A percentile compares a stretch with the other conserved stretches of the same genome.
Conservation (phyloP, 1,140 invertebrate species). For the Drosophila mauritiana region DNA sequence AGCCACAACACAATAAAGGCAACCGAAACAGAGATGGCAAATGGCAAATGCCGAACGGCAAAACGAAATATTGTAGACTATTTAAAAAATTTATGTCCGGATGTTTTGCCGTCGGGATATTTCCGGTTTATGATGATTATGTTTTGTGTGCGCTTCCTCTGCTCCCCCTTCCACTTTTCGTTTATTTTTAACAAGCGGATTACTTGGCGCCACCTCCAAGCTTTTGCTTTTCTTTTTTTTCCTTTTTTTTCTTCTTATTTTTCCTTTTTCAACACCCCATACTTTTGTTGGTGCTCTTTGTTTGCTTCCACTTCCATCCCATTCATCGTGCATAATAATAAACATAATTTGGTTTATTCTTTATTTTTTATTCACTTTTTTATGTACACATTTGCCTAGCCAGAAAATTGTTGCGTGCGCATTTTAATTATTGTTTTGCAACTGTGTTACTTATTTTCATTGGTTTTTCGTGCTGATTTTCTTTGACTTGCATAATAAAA, state of each 20-base stretch:
- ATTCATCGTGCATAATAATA: constrained; percentile 76
- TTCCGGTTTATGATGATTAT: constrained; percentile 84
- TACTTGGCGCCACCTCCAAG: constrained; percentile 48
- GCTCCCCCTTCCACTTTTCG: constrained; percentile 46
- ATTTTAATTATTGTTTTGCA: constrained; percentile 75
- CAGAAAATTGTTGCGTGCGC: constrained; percentile 55
- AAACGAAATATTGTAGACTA: constrained; percentile 82
- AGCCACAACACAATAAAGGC: constrained; percentile 13
- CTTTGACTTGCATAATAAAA: constrained; percentile 17
- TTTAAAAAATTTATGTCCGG: constrained; percentile 84
- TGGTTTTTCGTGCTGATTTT: constrained; percentile 18
- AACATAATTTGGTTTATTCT: constrained; percentile 73
- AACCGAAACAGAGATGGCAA: constrained; percentile 52
- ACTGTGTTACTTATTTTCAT: constrained; percentile 55
- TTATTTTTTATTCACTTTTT: constrained; percentile 63
- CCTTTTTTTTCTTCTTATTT: constrained; percentile 35
- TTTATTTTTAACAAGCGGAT: constrained; percentile 83
- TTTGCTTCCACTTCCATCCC: constrained; percentile 45
- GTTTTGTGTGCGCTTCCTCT: constrained; percentile 62
- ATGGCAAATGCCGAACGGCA: constrained; percentile 67
- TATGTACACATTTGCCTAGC: constrained; percentile 39
- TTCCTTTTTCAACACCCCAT: not conserved
- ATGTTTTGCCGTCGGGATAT: constrained; percentile 84
- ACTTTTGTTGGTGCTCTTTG: constrained; percentile 45
- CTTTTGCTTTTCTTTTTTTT: constrained; percentile 38